Evolutionary conservation across 35 echinoderm and acorn worm genomes (phyloP).

Genomic region (Apostichopus californicus): DNA sequence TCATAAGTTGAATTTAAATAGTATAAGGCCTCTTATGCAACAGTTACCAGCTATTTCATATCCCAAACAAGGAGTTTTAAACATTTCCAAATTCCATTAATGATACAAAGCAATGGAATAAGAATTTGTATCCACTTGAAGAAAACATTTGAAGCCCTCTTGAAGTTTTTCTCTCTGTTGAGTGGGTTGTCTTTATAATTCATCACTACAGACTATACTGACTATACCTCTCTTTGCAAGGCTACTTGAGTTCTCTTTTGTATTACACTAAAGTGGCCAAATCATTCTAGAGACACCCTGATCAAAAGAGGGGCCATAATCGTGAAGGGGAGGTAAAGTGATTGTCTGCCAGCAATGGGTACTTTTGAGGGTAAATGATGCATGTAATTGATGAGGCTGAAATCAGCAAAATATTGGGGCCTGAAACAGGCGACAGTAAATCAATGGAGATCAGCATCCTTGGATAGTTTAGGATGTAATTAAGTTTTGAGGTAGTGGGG

Average conservation of each 20-base stretch:
- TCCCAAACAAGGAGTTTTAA: not conserved
- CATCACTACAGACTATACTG: too few species aligned
- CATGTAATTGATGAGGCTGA: conserved; percentile 39
- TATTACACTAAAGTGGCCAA: not conserved
- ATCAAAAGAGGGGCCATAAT: not conserved
- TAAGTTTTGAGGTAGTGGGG: not conserved
- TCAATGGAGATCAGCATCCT: conserved; percentile 26
- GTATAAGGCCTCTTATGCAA: not conserved
- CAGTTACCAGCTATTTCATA: not conserved
- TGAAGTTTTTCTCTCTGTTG: not conserved
- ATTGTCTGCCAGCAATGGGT: not conserved
- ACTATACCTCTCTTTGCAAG: not conserved
- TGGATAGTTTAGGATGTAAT: conserved; percentile 24
- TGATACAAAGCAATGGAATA: not conserved
- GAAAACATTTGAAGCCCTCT: too few species aligned
- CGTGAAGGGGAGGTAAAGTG: not conserved
- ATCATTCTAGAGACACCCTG: not conserved
- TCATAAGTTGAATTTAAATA: not conserved
- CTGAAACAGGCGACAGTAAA: not conserved
- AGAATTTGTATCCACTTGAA: too few species aligned
- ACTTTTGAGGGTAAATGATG: conserved; percentile 18
- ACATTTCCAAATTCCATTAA: not conserved
- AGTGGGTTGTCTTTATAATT: not conserved
- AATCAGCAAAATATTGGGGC: conserved; percentile 19
- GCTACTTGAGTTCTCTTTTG: not conserved